These are phyloP conservation scores for Halcyon badia DNA, from an alignment of 2,797 vertebrate species.

Conservation along the genomic window DNA sequence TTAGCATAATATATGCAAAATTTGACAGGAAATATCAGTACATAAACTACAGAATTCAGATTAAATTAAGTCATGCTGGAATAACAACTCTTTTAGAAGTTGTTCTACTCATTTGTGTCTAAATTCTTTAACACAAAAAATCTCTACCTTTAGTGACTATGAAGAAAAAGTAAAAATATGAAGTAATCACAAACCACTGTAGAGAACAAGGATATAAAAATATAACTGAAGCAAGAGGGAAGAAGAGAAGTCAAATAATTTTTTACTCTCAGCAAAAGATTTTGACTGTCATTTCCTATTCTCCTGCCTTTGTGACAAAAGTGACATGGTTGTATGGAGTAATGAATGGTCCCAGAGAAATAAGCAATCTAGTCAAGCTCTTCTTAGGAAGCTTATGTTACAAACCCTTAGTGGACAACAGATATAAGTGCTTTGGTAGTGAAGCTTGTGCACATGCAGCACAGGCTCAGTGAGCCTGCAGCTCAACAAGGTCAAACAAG, in stretches of 20 bases:
- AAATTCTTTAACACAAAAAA: background rate
- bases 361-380: background rate
- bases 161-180: background rate
- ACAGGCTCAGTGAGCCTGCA: background rate
- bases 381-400: fast-evolving
- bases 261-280: background rate
- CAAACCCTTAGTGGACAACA: fast-evolving
- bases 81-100: background rate
- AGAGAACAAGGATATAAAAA: background rate
- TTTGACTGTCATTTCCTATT: background rate
- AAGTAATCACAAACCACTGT: background rate
- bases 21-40: background rate
- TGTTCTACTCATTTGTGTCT: background rate
- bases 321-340: background rate
- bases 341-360: background rate
- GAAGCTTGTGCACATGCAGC: background rate
- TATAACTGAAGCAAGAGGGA: background rate
- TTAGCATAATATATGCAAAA: background rate
- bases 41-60: background rate
- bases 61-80: background rate
- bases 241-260: background rate
- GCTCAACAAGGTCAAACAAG: background rate
- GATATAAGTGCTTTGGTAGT: fast-evolving
- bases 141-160: background rate
- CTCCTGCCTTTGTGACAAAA: background rate